Base-by-base conservation (phyloP, 2,888 invertebrate genomes). In the Ditula angustiorana region DNA sequence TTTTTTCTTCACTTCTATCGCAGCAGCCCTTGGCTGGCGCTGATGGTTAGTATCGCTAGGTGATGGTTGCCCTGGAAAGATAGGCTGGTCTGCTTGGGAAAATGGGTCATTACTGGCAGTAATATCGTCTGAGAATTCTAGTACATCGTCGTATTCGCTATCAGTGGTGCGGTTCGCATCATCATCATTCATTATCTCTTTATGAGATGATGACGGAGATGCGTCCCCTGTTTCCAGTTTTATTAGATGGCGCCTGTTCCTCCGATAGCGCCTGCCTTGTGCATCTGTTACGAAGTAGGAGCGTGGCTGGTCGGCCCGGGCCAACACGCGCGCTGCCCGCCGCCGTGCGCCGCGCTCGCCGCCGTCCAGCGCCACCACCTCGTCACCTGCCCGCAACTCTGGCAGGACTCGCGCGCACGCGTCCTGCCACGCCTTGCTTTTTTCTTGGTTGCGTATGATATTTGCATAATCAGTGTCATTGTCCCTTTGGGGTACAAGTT, bases 221-320 rank as follows among this genome's bases (percentile, higher is more conserved):
- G n/a, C n/a, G n/a, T n/a, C n/a, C n/a, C n/a, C n/a, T n/a, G 30
- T 19, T 11, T 55, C 35, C 2, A 10, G 35, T 55, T 55, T 33
- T 19, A 55, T 5, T 21, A 55, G 21, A 21, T 67, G 58, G 0
- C 62, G 47, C 8, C 66, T 8, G 21, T 67, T 67, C 8, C 62
- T 35, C 23, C 66, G 53, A 5, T 37, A 37, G 58, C 19, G 28
- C 24, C 24, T 62, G 10, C 58, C 58, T 0, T 2, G 10, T 1
- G 16, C 11, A 44, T 67, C 66, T 5, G 30, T 33, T 8, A 67
- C 24, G 24, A 57, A 67, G 16, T 67, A 68, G 11, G 66, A 68
- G 13, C 68, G 61, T 10, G 68, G 66, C n/a, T 59, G 52, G 10
- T 52, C 24, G 2, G 56, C 60, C 1, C 24, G 24, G 2, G 44